phyloP scores from a whole-genome alignment of 1,140 invertebrate species.

The Aphaenogaster ashmeadi region DNA sequence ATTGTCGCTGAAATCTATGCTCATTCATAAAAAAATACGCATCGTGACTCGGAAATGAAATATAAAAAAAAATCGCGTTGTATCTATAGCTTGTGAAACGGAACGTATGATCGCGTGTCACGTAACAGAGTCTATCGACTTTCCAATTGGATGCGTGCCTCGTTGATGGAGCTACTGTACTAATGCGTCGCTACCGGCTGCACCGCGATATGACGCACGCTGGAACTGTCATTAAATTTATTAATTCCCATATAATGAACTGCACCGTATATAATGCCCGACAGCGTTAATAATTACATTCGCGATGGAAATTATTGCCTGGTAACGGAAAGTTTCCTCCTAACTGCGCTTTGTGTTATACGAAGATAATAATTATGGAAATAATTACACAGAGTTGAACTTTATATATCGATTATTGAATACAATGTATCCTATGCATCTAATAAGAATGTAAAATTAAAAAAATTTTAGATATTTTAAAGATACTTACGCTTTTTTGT shows the following conservation, averaged over 20 bases:
- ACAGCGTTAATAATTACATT: constrained; percentile 64
- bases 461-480: not conserved
- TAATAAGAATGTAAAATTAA: constrained; percentile 8
- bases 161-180: constrained; percentile 24
- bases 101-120: constrained; percentile 56
- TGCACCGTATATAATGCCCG: constrained; percentile 42
- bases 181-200: constrained; percentile 27
- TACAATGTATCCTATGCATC: not conserved
- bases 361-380: constrained; percentile 64
- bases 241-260: constrained; percentile 62
- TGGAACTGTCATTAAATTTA: constrained; percentile 61
- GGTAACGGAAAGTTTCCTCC: constrained; percentile 58
- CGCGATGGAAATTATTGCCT: constrained; percentile 58
- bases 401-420: constrained; percentile 41
- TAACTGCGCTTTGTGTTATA: constrained; percentile 44
- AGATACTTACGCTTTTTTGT: constrained; percentile 35
- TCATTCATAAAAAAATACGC: constrained; percentile 23
- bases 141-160: constrained; percentile 67
- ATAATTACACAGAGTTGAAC: constrained; percentile 54
- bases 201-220: constrained; percentile 47
- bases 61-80: not conserved
- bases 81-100: constrained; percentile 20
- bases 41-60: not conserved
- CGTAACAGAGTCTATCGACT: constrained; percentile 65
- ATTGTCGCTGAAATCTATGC: constrained; percentile 26